A percentile compares a stretch with the other conserved stretches of the same genome.
Evolutionary conservation across 1,140 invertebrate species (phyloP).

Genomic region (Drosophila pandora): DNA sequence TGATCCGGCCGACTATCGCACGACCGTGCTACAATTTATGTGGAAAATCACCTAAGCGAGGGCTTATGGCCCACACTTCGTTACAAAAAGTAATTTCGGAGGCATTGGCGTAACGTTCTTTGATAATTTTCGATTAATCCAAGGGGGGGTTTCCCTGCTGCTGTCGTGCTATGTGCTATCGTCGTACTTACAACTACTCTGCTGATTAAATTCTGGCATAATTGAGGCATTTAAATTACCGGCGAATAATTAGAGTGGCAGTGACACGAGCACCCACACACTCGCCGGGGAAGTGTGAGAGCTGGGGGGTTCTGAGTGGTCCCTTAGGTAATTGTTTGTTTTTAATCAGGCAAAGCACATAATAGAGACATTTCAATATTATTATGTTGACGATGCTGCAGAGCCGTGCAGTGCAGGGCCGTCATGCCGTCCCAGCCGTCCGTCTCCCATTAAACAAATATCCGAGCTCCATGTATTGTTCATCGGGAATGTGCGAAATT

Average conservation of each 20-base stretch:
- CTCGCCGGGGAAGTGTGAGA: not conserved
- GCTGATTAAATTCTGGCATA: conserved; percentile 57
- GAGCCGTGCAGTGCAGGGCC: conserved; percentile 8
- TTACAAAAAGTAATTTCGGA: conserved; percentile 61
- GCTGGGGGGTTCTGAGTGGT: conserved; percentile 9
- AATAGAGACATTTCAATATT: conserved; percentile 67
- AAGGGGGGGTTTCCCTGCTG: conserved; percentile 14
- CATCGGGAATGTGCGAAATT: conserved; percentile 58
- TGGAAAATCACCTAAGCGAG: conserved; percentile 23
- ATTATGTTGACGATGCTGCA: conserved; percentile 47
- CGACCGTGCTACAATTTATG: conserved; percentile 25
- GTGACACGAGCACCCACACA: conserved; percentile 3
- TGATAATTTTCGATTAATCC: conserved; percentile 67
- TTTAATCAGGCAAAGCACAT: conserved; percentile 76
- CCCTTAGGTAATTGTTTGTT: conserved; percentile 71
- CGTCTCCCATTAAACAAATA: conserved; percentile 59
- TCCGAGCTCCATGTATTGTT: conserved; percentile 33
- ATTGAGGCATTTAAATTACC: conserved; percentile 74
- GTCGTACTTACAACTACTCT: not conserved
- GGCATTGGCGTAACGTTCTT: conserved; percentile 43
- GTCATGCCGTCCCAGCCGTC: conserved; percentile 7
- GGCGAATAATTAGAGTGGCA: conserved; percentile 47
- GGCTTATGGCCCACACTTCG: conserved; percentile 36
- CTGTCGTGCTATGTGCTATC: not conserved
- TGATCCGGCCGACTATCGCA: conserved; percentile 19